Conservation (phyloP, 2,797 vertebrate species). For the Notamacropus eugenii region DNA sequence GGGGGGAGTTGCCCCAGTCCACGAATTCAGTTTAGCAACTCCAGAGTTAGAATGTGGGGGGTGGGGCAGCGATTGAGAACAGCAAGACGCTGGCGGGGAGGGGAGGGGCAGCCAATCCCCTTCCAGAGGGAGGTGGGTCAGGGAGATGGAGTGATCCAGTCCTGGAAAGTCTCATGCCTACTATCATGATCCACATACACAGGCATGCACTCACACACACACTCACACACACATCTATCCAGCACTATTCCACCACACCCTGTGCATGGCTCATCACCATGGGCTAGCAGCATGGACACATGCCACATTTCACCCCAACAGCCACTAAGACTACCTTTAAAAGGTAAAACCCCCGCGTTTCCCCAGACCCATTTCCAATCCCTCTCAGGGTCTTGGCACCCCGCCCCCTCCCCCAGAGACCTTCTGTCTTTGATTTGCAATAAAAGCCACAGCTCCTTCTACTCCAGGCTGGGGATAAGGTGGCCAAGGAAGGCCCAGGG, state of each 20-base stretch:
- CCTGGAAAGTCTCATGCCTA: not conserved
- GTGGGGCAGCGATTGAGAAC: slow-evolving; percentile 52
- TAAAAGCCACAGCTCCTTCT: not conserved
- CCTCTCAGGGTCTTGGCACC: not conserved
- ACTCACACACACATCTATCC: not conserved
- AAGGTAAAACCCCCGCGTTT: not conserved
- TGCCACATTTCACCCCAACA: not conserved
- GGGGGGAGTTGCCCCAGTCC: not conserved
- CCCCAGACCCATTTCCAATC: not conserved
- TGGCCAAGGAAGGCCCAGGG: not conserved
- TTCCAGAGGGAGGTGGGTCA: slow-evolving; percentile 5
- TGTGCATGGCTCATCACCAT: not conserved
- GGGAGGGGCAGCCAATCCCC: slow-evolving; percentile 11
- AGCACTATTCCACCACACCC: not conserved
- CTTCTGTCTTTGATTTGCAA: not conserved
- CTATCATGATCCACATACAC: not conserved
- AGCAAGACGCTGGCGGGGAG: slow-evolving; percentile 16
- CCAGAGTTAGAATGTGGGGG: not conserved
- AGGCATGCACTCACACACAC: not conserved
- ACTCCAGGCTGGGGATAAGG: not conserved
- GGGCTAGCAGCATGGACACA: not conserved
- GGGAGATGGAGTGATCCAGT: not conserved
- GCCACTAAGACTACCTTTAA: not conserved
- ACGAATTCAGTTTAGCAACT: not conserved
- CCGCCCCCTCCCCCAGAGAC: not conserved